A percentile compares a stretch with the other conserved stretches of the same genome.
phyloP scores from a whole-genome alignment of 2,888 invertebrate species.

The Pseudococcus jackbeardsleyi region DNA sequence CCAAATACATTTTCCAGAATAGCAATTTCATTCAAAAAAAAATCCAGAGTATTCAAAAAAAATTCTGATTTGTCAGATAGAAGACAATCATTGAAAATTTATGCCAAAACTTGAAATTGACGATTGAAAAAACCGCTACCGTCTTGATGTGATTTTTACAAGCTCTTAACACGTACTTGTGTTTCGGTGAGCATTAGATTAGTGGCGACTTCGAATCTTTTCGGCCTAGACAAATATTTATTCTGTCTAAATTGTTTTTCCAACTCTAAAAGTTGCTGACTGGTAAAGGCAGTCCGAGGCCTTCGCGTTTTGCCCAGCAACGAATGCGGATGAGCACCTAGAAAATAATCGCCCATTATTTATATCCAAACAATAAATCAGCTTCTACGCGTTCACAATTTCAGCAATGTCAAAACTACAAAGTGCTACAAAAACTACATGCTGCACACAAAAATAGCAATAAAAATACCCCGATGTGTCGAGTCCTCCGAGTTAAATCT shows the following conservation, averaged over 20 bases:
- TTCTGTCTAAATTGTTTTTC: slow-evolving; percentile 99
- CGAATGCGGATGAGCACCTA: slow-evolving; percentile 74
- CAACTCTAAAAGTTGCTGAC: slow-evolving; percentile 95
- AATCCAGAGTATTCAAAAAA: too few relatives aligned
- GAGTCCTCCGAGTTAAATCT: not conserved
- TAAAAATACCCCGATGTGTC: slow-evolving; percentile 1
- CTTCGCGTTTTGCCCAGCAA: slow-evolving; percentile 88
- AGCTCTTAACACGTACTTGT: slow-evolving; percentile 78
- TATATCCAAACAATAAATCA: not conserved
- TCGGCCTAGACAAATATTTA: slow-evolving; percentile 98
- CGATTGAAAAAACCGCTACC: not conserved
- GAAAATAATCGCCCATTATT: slow-evolving; percentile 32
- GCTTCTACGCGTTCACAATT: not conserved
- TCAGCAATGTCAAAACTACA: slow-evolving; percentile 19
- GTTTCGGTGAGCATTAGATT: slow-evolving; percentile 98
- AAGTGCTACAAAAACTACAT: not conserved
- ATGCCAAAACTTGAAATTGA: not conserved
- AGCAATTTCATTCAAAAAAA: too few relatives aligned
- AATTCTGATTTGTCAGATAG: too few relatives aligned
- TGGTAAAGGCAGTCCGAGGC: slow-evolving; percentile 98
- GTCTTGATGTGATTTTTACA: not conserved
- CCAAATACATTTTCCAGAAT: too few relatives aligned
- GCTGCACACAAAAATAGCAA: not conserved
- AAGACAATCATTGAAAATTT: not conserved
- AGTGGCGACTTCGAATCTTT: slow-evolving; percentile 98